Evolutionary conservation across 2,113 vertebrate genomes (phyloP).

Genomic region (Anser cygnoides): DNA sequence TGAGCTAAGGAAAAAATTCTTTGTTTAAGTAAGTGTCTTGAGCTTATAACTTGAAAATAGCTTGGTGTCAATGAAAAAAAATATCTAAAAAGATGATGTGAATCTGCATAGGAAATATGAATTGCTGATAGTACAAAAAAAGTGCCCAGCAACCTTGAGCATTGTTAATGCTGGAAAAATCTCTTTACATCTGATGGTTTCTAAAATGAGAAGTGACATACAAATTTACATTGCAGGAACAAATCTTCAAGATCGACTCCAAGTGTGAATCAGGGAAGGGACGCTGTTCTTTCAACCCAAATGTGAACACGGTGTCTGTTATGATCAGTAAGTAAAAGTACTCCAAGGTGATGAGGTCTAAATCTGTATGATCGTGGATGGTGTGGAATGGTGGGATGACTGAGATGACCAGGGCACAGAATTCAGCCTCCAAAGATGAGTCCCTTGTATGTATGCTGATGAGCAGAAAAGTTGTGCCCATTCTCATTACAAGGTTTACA

Average conservation of each 20-base stretch:
- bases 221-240: slow-evolving; percentile 83
- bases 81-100: background rate
- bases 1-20: background rate
- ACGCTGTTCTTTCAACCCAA: slow-evolving; percentile 96
- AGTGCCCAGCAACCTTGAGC: background rate
- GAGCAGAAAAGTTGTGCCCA: background rate
- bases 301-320: slow-evolving; percentile 93
- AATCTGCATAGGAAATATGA: background rate
- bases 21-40: background rate
- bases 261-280: slow-evolving; percentile 95
- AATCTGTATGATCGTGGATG: rapidly evolving
- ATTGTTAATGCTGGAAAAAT: background rate
- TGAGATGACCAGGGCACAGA: background rate
- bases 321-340: slow-evolving; percentile 94
- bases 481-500: background rate
- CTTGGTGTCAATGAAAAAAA: background rate
- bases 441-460: background rate
- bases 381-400: background rate
- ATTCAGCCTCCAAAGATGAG: background rate
- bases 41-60: slow-evolving; percentile 25
- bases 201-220: background rate
- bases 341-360: background rate
- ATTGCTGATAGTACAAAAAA: background rate
- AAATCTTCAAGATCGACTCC: slow-evolving; percentile 91
- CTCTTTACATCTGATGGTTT: background rate